Percentiles rank a stretch among this genome's conserved stretches.
Conservation (phyloP, 2,888 invertebrate species). For the Celastrina argiolus region DNA sequence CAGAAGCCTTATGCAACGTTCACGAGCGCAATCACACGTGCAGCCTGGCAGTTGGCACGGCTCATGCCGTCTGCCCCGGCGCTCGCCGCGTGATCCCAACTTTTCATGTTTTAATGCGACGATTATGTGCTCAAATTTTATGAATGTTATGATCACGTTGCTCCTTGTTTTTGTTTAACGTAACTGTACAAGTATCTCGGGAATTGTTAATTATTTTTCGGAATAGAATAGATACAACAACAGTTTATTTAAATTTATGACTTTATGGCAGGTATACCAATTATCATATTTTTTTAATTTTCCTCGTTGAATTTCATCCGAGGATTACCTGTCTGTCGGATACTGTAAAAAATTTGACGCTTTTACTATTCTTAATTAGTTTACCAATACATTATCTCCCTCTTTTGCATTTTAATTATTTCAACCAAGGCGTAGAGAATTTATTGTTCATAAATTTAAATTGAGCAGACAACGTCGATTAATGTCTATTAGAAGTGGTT, state of each 20-base stretch:
- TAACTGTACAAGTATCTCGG: not conserved
- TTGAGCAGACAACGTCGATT: conserved; percentile 26
- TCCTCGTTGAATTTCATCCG: not conserved
- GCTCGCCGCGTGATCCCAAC: not conserved
- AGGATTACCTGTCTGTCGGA: not conserved
- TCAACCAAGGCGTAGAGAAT: not conserved
- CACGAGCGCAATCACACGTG: not conserved
- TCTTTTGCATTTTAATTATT: conserved; percentile 17
- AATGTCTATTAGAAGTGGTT: conserved; percentile 30
- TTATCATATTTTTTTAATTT: not conserved
- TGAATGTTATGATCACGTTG: not conserved
- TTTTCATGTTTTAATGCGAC: not conserved
- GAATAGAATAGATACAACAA: not conserved
- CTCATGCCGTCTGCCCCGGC: not conserved
- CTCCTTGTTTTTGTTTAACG: not conserved
- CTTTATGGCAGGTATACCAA: not conserved
- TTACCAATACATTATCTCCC: not conserved
- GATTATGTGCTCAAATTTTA: not conserved
- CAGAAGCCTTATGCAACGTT: not conserved
- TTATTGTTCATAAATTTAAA: conserved; percentile 23
- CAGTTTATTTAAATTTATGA: too few species aligned
- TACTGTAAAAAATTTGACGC: not conserved
- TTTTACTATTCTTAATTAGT: not conserved
- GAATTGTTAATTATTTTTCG: not conserved
- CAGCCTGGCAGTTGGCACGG: not conserved